phyloP scores from a whole-genome alignment of 2,113 vertebrate species.

The Nothoprocta perdicaria region DNA sequence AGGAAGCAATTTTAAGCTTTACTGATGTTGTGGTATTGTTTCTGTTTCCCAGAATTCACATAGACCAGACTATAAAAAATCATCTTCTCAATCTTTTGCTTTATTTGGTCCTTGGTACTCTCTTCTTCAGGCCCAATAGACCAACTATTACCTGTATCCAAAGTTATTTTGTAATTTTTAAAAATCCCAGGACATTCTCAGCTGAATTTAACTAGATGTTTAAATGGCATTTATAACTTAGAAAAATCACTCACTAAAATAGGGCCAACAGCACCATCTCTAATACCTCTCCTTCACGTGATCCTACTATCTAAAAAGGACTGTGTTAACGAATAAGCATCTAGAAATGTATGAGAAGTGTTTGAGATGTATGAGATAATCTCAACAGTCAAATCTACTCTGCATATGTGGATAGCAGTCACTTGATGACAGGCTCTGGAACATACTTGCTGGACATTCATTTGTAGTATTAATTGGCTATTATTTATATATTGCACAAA shows the following conservation, averaged over 20 bases:
- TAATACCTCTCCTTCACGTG: neutral
- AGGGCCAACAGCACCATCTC: neutral
- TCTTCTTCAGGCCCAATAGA: neutral
- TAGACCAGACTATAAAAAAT: neutral
- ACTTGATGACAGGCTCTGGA: too few relatives aligned
- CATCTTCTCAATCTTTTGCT: neutral
- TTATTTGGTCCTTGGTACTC: too few relatives aligned
- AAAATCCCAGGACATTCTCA: neutral
- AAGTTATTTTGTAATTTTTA: neutral
- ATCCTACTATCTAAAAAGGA: neutral
- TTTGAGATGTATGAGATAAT: too few relatives aligned
- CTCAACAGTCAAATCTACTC: too few relatives aligned
- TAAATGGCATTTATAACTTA: neutral
- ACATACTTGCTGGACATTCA: neutral
- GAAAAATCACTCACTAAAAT: neutral
- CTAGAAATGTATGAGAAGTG: neutral
- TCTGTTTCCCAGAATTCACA: neutral
- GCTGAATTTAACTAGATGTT: neutral
- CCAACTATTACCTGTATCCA: neutral
- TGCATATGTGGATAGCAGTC: too few relatives aligned
- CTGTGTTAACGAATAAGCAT: neutral
- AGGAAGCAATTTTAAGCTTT: neutral
- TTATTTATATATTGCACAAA: neutral
- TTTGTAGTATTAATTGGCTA: neutral
- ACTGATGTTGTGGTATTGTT: neutral